These are phyloP conservation scores for Drosophila nr. perissopoda DNA, from an alignment of 2,888 invertebrate genomes.

Conservation along the genomic window DNA sequence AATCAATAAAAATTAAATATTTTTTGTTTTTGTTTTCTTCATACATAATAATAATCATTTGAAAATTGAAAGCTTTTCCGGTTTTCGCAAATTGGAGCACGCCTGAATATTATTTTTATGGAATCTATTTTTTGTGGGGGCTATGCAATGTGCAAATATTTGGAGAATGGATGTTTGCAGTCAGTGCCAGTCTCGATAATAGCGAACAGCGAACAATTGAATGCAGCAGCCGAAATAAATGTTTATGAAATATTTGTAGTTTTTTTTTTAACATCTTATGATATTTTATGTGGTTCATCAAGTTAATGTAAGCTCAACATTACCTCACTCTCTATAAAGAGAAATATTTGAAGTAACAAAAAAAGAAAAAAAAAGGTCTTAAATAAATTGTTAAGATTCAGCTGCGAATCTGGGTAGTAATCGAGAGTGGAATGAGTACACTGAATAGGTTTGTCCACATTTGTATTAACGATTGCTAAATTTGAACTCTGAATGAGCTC, in stretches of 20 bases:
- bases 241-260: not conserved
- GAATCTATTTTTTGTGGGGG: not conserved
- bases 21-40: not conserved
- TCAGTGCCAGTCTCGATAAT: not conserved
- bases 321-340: not conserved
- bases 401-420: not conserved
- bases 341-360: not conserved
- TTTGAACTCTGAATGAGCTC: slow-evolving; percentile 7
- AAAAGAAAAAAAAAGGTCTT: not conserved
- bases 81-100: not conserved
- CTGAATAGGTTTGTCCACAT: slow-evolving; percentile 9
- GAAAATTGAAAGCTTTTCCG: not conserved
- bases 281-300: not conserved
- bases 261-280: not conserved
- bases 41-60: not conserved
- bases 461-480: slow-evolving; percentile 12
- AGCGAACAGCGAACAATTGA: not conserved
- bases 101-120: not conserved
- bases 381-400: not conserved
- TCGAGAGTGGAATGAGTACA: slow-evolving; percentile 1
- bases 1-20: not conserved
- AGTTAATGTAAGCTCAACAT: not conserved
- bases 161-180: not conserved
- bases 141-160: not conserved
- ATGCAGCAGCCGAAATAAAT: not conserved